Evolutionary conservation across 2,888 invertebrate species (phyloP).

Genomic region (Thecocarcelia acutangulata): DNA sequence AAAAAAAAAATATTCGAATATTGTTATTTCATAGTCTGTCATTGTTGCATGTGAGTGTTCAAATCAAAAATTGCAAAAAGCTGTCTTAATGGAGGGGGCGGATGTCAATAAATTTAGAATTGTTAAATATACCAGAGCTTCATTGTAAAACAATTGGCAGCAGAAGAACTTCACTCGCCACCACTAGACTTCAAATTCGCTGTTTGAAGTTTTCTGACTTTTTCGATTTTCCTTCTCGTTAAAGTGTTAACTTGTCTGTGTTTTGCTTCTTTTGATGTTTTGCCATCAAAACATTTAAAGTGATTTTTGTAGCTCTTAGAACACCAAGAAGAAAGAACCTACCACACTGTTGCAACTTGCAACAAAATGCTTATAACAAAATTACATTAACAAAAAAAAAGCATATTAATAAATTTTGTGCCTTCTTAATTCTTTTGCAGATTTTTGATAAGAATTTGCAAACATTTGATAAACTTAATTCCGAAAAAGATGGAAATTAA

Average conservation of each 20-base stretch:
- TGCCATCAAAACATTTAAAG: constrained; percentile 16
- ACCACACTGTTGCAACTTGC: constrained; percentile 14
- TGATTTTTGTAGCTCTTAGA: constrained; percentile 3
- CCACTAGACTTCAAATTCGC: constrained; percentile 36
- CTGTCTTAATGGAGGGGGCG: constrained; percentile 70
- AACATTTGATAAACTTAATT: constrained; percentile 19
- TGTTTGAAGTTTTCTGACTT: neutral
- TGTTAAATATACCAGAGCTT: constrained; percentile 66
- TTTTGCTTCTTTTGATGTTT: constrained; percentile 37
- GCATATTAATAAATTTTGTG: constrained; percentile 14
- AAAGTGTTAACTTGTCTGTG: constrained; percentile 65
- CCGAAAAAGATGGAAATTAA: constrained; percentile 41
- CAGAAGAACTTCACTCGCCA: constrained; percentile 13
- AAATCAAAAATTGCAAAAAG: constrained; percentile 19
- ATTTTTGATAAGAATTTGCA: constrained; percentile 37
- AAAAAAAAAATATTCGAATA: constrained; percentile 44
- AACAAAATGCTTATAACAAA: constrained; percentile 34
- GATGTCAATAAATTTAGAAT: constrained; percentile 76
- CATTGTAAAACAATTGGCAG: constrained; percentile 35
- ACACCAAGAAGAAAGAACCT: constrained; percentile 28
- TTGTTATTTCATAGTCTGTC: constrained; percentile 13
- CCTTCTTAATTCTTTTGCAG: constrained; percentile 13
- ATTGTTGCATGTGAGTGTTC: constrained; percentile 29
- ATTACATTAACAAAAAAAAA: constrained; percentile 11
- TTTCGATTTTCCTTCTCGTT: neutral